phyloP scores from a whole-genome alignment of 2,888 invertebrate genomes.

The Drosophila siamana region DNA sequence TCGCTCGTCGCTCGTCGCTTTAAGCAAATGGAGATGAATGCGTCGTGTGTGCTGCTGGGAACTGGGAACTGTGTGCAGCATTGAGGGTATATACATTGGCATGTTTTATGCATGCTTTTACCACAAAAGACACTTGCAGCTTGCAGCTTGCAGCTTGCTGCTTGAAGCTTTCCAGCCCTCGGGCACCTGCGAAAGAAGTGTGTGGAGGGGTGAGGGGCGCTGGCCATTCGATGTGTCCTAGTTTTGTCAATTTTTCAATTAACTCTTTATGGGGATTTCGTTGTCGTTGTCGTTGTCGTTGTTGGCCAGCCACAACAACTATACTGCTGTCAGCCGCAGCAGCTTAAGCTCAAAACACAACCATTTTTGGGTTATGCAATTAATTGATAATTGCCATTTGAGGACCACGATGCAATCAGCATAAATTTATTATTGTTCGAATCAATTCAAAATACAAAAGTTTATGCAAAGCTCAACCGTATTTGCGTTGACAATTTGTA shows the following conservation, averaged over 20 bases:
- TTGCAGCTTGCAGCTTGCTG: too few relatives aligned
- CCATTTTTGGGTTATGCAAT: conserved; percentile 14
- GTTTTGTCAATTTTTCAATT: conserved; percentile 52
- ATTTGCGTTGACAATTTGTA: neutral
- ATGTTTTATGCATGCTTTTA: conserved; percentile 77
- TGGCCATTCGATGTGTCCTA: too few relatives aligned
- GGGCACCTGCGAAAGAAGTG: conserved; percentile 14
- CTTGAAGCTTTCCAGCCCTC: neutral
- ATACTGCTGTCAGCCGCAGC: neutral
- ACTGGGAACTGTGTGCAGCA: conserved; percentile 7
- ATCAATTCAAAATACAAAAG: conserved; percentile 27
- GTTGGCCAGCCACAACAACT: conserved; percentile 20
- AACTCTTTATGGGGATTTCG: conserved; percentile 55
- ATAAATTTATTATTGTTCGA: conserved; percentile 29
- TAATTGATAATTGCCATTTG: conserved; percentile 17
- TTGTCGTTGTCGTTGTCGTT: conserved; percentile 14
- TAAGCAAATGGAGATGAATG: conserved; percentile 79
- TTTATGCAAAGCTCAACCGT: too few relatives aligned
- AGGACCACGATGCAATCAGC: conserved; percentile 35
- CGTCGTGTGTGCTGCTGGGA: conserved; percentile 59
- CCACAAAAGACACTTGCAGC: conserved; percentile 51
- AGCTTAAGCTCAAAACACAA: neutral
- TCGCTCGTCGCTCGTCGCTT: conserved; percentile 66
- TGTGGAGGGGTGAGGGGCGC: too few relatives aligned
- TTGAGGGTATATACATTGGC: conserved; percentile 65